Evolutionary conservation across 37 sponge, comb jelly and placozoan species (phyloP), one percentile per base, ranked within the genome.

Genomic region (Theonella swinhoei): DNA sequence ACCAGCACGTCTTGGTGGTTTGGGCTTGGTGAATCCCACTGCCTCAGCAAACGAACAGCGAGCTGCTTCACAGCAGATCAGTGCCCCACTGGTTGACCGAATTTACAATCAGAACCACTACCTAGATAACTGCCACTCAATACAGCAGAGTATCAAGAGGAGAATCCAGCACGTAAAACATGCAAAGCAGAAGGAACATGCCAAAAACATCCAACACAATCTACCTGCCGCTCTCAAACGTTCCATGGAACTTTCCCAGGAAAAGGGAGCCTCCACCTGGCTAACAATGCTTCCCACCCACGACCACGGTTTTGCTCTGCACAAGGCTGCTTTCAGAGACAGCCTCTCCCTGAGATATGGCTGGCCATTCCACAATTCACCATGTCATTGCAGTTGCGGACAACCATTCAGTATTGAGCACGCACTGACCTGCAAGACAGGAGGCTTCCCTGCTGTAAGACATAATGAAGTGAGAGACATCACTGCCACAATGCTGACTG

Each of bases 391-490:
- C 75, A 83, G 62, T 65, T 73, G 75, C 64, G 83, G 83, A 4
- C 24, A 38, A 39, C 20, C 37, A 38, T 82, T 82, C 73, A 42
- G 54, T 68, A 4, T 41, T 23, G 70, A 71, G 19, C 82, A 72
- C 61, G 82, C 82, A 11, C 41, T 82, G 73, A 37, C 64, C 24
- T 72, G 74, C 34, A 41, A 39, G 42, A 39, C 19, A 17, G 83
- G 74, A 62, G 83, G 74, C 42, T 83, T 40, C 65, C 85, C 77
- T 29, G 14, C 77, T 24, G 7, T 84, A 3, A 24, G 85, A 17
- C 85, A 84, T 62, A 84, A 84, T 58, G 69, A 84, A 41, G 30
- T 84, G 22, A 30, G 85, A 30, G 77, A 84, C 39, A 36, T 83
- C 35, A 83, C 84, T 72, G 84, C 84, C 41, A 41, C 67, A 43